Evolutionary conservation across 1,140 invertebrate species (phyloP), one percentile per base, ranked within the genome.

Genomic region (Aphaenogaster rudis): DNA sequence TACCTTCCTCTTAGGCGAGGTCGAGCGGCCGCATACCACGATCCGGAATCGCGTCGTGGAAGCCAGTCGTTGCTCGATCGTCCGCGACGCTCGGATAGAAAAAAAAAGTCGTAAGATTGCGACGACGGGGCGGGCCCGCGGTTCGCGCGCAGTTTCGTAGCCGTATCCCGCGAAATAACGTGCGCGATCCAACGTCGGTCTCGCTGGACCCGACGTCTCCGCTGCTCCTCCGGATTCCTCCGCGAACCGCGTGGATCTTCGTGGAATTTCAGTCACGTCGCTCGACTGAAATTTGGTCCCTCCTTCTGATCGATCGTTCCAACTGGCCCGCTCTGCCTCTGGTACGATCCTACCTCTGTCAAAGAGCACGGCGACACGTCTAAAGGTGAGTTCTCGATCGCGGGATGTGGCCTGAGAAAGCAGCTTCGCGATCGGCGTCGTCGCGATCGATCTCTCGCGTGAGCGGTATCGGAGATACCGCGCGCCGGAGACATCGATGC

Each of bases 21-120:
- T 95, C 95, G 95, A 95, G 64, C 80, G 86, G 17, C 92, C 93
- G 94, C 94, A 95, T 95, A 95, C 94, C 94, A 94, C 86, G 91
- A 88, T 92, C 76, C 50, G 88, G 90, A 88, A 91, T 91, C 90
- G 88, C 90, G 88, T 89, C 57, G 86, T 28, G 85, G 63, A 91
- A 77, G 88, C 66, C 90, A 91, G 90, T 91, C 82, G 90, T 66
- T 90, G 89, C 74, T 85, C 89, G 90, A 74, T 91, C 81, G 90
- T 91, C 90, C 88, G 90, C 90, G 67, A 91, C 86, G 78, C 61
- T 84, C 61, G 80, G 82, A 86, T 88, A 57, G 54, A 42, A 78
- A 80, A 84, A 36, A 59, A 78, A 78, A 89, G 15, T 45, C 33
- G 28, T 4, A 15, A 57, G 17, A 59, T 54, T 39, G 48, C 45